phyloP scores from a whole-genome alignment of 2,888 invertebrate species.

The Aromia moschata region DNA sequence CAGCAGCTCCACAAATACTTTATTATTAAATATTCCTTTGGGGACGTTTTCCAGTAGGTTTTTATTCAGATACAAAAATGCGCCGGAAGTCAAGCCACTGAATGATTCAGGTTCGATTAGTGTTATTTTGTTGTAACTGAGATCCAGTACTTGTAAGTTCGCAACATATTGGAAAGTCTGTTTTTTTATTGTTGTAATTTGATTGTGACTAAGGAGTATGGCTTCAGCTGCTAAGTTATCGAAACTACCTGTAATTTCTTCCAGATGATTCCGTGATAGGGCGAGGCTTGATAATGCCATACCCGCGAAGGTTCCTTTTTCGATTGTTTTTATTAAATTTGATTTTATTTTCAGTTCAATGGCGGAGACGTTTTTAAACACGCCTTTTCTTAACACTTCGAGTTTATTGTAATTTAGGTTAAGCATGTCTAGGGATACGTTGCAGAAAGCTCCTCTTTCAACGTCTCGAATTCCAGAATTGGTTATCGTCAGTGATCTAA shows the following conservation, averaged over 20 bases:
- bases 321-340: conserved; percentile 1
- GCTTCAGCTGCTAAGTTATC: not conserved
- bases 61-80: not conserved
- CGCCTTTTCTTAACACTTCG: not conserved
- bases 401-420: not conserved
- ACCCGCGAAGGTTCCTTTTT: conserved; percentile 8
- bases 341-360: not conserved
- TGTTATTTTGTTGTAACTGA: conserved; percentile 1
- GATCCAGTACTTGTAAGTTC: not conserved
- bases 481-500: not conserved
- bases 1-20: not conserved
- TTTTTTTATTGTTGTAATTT: not conserved
- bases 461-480: not conserved
- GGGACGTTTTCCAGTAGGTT: not conserved
- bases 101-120: conserved; percentile 1
- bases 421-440: not conserved
- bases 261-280: conserved; percentile 1
- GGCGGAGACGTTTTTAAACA: not conserved
- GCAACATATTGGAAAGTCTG: not conserved
- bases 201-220: not conserved
- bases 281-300: no score
- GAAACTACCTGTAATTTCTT: conserved; percentile 1
- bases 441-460: not conserved
- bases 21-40: not conserved
- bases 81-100: not conserved